phyloP scores from a whole-genome alignment of 1,140 invertebrate genomes.

The Ylistrum balloti region DNA sequence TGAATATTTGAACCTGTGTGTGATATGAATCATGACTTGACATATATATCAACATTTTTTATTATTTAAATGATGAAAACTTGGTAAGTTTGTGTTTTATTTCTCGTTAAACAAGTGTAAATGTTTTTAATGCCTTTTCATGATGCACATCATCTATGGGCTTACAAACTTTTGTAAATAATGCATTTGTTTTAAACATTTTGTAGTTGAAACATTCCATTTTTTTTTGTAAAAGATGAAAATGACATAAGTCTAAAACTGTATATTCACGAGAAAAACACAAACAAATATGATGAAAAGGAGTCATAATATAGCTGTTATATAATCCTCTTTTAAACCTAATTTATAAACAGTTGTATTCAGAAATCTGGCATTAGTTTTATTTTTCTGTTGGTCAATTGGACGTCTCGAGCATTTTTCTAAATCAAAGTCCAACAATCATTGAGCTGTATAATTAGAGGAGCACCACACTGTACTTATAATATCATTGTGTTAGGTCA shows the following conservation, averaged over 20 bases:
- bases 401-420: no score
- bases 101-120: background rate
- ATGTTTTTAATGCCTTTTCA: background rate
- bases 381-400: no score
- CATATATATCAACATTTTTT: constrained; percentile 1
- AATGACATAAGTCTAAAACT: no score
- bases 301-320: no score
- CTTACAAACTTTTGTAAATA: constrained; percentile 9
- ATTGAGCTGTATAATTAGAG: no score
- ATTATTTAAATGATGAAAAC: constrained; percentile 22
- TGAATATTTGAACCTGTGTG: background rate
- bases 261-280: no score
- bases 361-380: no score
- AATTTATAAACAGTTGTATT: no score
- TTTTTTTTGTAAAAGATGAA: background rate
- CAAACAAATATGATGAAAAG: no score
- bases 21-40: background rate
- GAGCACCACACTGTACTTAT: no score
- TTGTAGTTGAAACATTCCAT: background rate
- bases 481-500: background rate
- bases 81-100: background rate
- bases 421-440: no score
- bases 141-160: background rate
- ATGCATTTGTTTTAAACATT: constrained; percentile 29
- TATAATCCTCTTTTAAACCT: no score